Base-by-base conservation (phyloP, 2,888 invertebrate species). In the Aspidiotus destructor region DNA sequence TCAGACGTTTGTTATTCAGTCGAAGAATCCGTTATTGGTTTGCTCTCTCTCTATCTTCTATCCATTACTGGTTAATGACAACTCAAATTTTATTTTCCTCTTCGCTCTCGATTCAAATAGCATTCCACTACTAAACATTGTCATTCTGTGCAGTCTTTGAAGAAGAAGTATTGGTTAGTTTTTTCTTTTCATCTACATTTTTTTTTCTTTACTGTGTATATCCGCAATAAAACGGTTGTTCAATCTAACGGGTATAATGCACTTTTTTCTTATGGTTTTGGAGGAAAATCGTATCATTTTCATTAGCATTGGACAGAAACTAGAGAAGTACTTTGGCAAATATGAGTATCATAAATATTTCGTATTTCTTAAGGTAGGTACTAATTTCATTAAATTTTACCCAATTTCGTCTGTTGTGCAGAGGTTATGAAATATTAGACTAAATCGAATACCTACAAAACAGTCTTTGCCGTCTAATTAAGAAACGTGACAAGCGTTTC, bases 71-170 rank as follows among this genome's bases (percentile, higher is more conserved):
- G 48, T 48, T 48, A 48, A 48, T 48, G 48, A 48, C 48, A 48
- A 48, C n/a, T 48, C 48, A 48, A n/a, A 48, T 48, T 48, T 48
- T 48, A 48, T 48, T 11, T 48, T n/a, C n/a, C n/a, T 48, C 48
- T 48, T 48, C 48, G 28, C 48, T 48, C 48, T 48, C n/a, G 48
- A n/a, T n/a, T 48, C n/a, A 48, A 48, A n/a, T n/a, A 48, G 48
- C 48, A 13, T n/a, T 11, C 48, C 48, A n/a, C 48, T 28, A 28
- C 28, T 28, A 28, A 28, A 28, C 28, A n/a, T 11, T 48, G 48
- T 48, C 48, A 48, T 48, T 48, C 11, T 48, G 48, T 48, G 48
- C 48, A 13, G 48, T 48, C n/a, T 48, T 6, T 48, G 3, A n/a
- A 48, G 28, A 28, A 28, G 1, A 28, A 28, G 28, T 28, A 11